phyloP scores from a whole-genome alignment of 2,113 vertebrate genomes.

The Romanogobio albipinnatus region DNA sequence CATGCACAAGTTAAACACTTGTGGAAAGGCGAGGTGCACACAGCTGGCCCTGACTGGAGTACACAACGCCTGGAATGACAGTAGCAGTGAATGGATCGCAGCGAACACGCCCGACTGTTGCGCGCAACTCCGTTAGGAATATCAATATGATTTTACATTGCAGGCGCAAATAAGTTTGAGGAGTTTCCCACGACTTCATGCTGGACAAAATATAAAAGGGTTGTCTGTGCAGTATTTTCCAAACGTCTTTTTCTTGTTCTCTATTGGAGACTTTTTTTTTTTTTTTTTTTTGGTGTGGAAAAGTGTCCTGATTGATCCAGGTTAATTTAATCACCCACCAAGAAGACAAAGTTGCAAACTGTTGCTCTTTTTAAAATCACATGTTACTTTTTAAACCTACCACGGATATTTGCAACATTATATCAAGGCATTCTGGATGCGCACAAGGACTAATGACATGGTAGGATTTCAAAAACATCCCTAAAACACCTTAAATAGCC shows the following conservation, averaged over 20 bases:
- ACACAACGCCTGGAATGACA: background rate
- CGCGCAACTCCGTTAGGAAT: background rate
- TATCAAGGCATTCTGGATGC: slow-evolving; percentile 22
- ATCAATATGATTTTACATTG: background rate
- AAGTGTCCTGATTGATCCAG: slow-evolving; percentile 24
- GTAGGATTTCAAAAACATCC: slow-evolving; percentile 20
- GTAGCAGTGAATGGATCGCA: background rate
- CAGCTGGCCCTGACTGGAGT: background rate
- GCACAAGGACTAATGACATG: slow-evolving; percentile 24
- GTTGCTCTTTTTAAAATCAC: slow-evolving; percentile 52
- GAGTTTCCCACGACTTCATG: slow-evolving; percentile 14
- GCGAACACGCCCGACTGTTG: slow-evolving; percentile 30
- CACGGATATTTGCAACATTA: slow-evolving; percentile 53
- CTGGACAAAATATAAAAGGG: background rate
- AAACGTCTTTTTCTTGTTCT: background rate
- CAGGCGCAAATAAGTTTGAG: slow-evolving; percentile 1
- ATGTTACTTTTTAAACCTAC: slow-evolving; percentile 48
- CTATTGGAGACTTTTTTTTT: background rate
- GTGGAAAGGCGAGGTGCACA: slow-evolving; percentile 32
- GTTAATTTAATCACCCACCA: slow-evolving; percentile 36
- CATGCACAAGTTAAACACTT: slow-evolving; percentile 50
- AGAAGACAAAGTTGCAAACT: slow-evolving; percentile 60
- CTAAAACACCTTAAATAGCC: background rate
- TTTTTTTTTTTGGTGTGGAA: slow-evolving; percentile 26
- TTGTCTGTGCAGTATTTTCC: background rate